Base-by-base conservation (phyloP, 2,113 vertebrate genomes). In the Grammomys dolichurus region DNA sequence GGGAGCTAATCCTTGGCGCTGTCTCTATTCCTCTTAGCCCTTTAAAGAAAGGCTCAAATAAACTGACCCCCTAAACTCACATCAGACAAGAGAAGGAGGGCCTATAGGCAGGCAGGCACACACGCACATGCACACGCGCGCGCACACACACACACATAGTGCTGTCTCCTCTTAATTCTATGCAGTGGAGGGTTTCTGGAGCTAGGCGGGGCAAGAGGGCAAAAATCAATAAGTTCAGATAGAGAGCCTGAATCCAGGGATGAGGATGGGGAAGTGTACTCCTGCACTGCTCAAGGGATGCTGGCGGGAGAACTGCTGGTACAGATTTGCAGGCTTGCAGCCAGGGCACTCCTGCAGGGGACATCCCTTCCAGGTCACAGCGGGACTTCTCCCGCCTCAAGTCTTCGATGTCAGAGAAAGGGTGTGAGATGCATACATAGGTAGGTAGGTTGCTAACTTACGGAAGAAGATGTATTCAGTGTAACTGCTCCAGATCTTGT, bases 381-480 rank as follows among this genome's bases (percentile, higher is more conserved):
- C n/a, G 0, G 2, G 8, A 4, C 48, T 5, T 0, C 24, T 10
- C 89, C 67, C 12, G 70, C 73, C 12, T 54, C 86, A 5, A 48
- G 58, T 46, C n/a, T 0, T 48, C 5, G 0, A 40, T 24, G 9
- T 4, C 1, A 43, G 3, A 76, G 78, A 46, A 16, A 14, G 0
- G 28, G n/a, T 43, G n/a, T 76, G 48, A 67, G 19, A 67, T 0
- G 46, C 77, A 10, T 2, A 0, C 82, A 7, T 1, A 0, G 82
- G 24, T 17, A 84, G 81, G 24, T 84, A 46, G 24, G 40, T 26
- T 2, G 67, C 58, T 60, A 82, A 99, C 99, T 99, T 98, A 99
- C 99, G 98, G 98, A 99, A 99, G 95, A 99, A 99, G 98, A 99
- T 99, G 98, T 99, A 99, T 95, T 99, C 99, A 0, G 99, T 99